phyloP scores from a whole-genome alignment of 2,888 invertebrate genomes.

The Neocrepidodera transversa region DNA sequence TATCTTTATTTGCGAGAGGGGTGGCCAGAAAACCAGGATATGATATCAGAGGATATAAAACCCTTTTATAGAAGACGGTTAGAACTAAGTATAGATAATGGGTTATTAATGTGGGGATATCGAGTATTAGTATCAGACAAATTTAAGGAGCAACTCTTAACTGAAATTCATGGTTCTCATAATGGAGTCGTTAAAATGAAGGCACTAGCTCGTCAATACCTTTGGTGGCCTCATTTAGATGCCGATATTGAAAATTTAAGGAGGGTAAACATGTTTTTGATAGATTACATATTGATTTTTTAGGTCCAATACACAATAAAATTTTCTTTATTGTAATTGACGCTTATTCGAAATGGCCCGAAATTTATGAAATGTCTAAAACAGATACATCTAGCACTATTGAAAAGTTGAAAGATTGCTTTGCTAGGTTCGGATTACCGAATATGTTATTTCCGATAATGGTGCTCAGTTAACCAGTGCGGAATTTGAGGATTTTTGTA shows the following conservation, averaged over 20 bases:
- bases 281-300: conserved; percentile 43
- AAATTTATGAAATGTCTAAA: conserved; percentile 29
- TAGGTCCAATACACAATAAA: conserved; percentile 29
- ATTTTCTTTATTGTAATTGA: conserved; percentile 36
- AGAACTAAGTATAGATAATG: conserved; percentile 35
- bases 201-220: conserved; percentile 38
- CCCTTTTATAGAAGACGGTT: neutral
- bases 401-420: too few relatives aligned
- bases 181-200: conserved; percentile 45
- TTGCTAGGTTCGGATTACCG: too few relatives aligned
- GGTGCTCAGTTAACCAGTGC: too few relatives aligned
- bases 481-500: too few relatives aligned
- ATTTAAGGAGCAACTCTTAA: conserved; percentile 33
- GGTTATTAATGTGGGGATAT: conserved; percentile 41
- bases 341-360: conserved; percentile 40
- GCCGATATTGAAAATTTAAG: conserved; percentile 42
- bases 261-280: conserved; percentile 12
- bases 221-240: conserved; percentile 45
- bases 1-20: conserved; percentile 11
- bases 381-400: too few relatives aligned
- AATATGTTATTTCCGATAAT: too few relatives aligned
- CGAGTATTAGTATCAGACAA: conserved; percentile 42
- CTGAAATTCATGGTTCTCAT: conserved; percentile 42
- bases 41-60: conserved; percentile 5
- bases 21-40: conserved; percentile 1